phyloP scores from a whole-genome alignment of 2,797 vertebrate genomes.

The Botia almorhae region DNA sequence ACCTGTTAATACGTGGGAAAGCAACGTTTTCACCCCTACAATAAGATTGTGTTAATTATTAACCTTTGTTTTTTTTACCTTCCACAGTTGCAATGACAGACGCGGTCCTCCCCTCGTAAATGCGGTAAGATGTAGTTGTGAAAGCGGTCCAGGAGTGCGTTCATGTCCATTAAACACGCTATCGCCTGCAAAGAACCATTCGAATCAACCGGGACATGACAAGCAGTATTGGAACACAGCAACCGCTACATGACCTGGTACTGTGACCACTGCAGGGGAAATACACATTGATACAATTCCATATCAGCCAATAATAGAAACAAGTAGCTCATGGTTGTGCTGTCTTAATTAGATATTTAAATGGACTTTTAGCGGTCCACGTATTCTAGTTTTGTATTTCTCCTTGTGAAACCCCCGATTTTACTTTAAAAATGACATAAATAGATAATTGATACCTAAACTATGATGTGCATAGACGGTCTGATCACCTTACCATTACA shows the following conservation, averaged over 20 bases:
- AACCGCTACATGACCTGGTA: slow-evolving; percentile 60
- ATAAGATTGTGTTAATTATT: slow-evolving; percentile 51
- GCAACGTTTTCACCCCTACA: slow-evolving; percentile 47
- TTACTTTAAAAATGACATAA: slow-evolving; percentile 52
- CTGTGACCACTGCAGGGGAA: slow-evolving; percentile 49
- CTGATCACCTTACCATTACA: slow-evolving; percentile 91
- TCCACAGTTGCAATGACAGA: slow-evolving; percentile 99
- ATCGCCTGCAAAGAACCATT: slow-evolving; percentile 95
- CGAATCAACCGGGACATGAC: slow-evolving; percentile 81
- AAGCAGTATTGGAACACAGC: slow-evolving; percentile 70
- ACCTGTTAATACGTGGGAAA: slow-evolving; percentile 29
- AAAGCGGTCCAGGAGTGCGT: slow-evolving; percentile 99
- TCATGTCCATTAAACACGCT: slow-evolving; percentile 99
- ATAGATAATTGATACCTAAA: slow-evolving; percentile 10
- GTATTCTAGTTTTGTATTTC: neutral
- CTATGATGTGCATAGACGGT: slow-evolving; percentile 16
- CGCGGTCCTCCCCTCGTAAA: slow-evolving; percentile 97
- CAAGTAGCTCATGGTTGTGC: slow-evolving; percentile 5
- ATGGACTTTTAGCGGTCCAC: slow-evolving; percentile 21
- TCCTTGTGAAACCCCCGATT: slow-evolving; percentile 19
- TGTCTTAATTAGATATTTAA: slow-evolving; percentile 30
- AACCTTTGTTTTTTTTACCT: slow-evolving; percentile 82
- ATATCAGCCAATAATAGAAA: slow-evolving; percentile 45
- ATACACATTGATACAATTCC: slow-evolving; percentile 46
- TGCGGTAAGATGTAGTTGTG: slow-evolving; percentile 99